These are phyloP conservation scores for Drosophila virilis DNA, from an alignment of 1,140 invertebrate genomes.

Conservation along the genomic window DNA sequence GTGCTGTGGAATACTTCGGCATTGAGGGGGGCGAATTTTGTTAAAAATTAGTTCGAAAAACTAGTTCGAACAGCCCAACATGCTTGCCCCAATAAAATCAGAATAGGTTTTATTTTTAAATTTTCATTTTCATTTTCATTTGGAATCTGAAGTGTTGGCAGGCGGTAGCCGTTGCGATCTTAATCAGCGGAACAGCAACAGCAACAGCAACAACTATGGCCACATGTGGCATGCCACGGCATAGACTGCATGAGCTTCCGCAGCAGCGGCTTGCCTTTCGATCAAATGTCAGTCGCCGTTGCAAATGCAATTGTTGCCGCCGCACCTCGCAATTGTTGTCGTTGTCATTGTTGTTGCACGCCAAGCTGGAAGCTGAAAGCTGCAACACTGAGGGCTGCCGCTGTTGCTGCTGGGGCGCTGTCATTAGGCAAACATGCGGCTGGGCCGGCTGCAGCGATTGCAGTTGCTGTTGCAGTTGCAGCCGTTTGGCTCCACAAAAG, in stretches of 20 bases:
- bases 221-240: conserved; percentile 35
- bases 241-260: conserved; percentile 54
- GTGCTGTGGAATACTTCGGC: too few relatives aligned
- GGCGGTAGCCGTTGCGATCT: conserved; percentile 28
- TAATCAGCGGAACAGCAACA: conserved; percentile 45
- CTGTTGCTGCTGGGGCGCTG: conserved; percentile 30
- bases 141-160: conserved; percentile 13
- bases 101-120: neutral
- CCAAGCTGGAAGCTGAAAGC: conserved; percentile 18
- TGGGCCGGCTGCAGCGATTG: conserved; percentile 19
- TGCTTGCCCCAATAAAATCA: too few relatives aligned
- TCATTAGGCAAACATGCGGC: conserved; percentile 68
- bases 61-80: too few relatives aligned
- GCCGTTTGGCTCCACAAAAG: conserved; percentile 56
- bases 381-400: conserved; percentile 10
- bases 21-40: too few relatives aligned
- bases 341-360: conserved; percentile 29
- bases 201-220: neutral
- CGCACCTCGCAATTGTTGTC: conserved; percentile 38
- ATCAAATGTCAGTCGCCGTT: conserved; percentile 68
- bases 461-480: conserved; percentile 1
- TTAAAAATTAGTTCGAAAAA: too few relatives aligned
- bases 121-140: conserved; percentile 2
- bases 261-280: conserved; percentile 69
- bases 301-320: conserved; percentile 5